Evolutionary conservation across 2,888 invertebrate genomes (phyloP), one percentile per base, ranked within the genome.

Genomic region (Criorhina ranunculi): DNA sequence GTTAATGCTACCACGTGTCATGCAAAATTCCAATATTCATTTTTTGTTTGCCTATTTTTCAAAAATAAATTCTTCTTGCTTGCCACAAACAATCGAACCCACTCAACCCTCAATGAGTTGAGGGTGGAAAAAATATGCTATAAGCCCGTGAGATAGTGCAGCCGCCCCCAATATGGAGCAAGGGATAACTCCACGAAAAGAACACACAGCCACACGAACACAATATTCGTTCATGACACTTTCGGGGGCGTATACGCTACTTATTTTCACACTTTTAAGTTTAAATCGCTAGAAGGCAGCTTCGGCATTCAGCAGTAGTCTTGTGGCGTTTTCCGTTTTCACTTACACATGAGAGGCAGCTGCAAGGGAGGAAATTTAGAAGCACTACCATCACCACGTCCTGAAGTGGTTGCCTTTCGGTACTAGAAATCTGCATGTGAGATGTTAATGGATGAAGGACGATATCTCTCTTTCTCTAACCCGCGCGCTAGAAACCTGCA

Each of bases 391-490:
- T 37, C 37, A 1, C 17, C 35, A 37, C 57, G 55, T 46, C 57
- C 49, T 69, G 49, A 57, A 67, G 72, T 51, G 77, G 70, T 60
- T 77, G 64, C 72, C 53, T 73, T 80, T 80, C 62, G 64, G 53
- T 72, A 40, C 82, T 69, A 57, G 51, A 80, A 80, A 85, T 85
- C 85, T 85, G 85, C 85, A 85, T 85, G 80, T 85, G 80, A 85
- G 53, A 80, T 85, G 76, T 70, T 80, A 85, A 76, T 80, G 75
- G 79, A 85, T 85, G 53, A 73, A 62, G 57, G 49, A 64, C 70
- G 64, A 79, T 85, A 80, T 70, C 51, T 79, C 37, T 67, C 31
- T 35, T 24, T 15, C 37, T 44, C n/a, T n/a, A n/a, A 64, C 46
- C 60, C n/a, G 37, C 17, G 69, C 62, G 35, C 51, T 42, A 57